Evolutionary conservation across 2,888 invertebrate genomes (phyloP).

Genomic region (Brachynemurus nebulosus): DNA sequence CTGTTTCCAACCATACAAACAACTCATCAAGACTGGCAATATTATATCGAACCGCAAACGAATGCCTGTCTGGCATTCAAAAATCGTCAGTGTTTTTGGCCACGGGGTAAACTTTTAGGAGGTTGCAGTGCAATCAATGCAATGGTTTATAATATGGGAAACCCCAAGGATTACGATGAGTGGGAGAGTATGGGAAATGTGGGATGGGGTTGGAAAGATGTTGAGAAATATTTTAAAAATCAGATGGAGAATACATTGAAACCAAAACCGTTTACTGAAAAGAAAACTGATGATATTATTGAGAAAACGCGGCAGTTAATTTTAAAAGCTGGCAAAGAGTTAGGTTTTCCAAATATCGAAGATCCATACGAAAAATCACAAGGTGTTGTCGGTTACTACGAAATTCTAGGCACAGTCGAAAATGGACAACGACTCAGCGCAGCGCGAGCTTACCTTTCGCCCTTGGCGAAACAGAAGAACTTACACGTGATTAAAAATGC

Average conservation of each 20-base stretch:
- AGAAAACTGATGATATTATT: neutral
- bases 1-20: slow-evolving; percentile 48
- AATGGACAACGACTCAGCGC: slow-evolving; percentile 30
- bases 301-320: neutral
- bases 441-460: slow-evolving; percentile 31
- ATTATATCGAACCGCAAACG: slow-evolving; percentile 33
- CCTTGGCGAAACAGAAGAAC: slow-evolving; percentile 37
- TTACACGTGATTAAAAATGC: slow-evolving; percentile 43
- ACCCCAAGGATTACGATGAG: slow-evolving; percentile 54
- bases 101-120: slow-evolving; percentile 63
- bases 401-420: slow-evolving; percentile 23
- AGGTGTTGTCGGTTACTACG: slow-evolving; percentile 22
- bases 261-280: neutral
- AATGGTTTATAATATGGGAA: slow-evolving; percentile 66
- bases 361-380: slow-evolving; percentile 22
- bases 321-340: slow-evolving; percentile 22
- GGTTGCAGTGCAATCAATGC: slow-evolving; percentile 69
- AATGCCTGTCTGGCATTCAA: slow-evolving; percentile 28
- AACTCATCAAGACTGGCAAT: slow-evolving; percentile 44
- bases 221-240: slow-evolving; percentile 33
- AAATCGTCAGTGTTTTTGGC: slow-evolving; percentile 26
- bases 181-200: slow-evolving; percentile 55
- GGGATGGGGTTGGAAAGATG: slow-evolving; percentile 60
- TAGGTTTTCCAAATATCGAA: slow-evolving; percentile 20
- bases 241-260: slow-evolving; percentile 8